Base-by-base conservation (phyloP, 2,113 vertebrate species). In the Chascanopsetta lugubris region DNA sequence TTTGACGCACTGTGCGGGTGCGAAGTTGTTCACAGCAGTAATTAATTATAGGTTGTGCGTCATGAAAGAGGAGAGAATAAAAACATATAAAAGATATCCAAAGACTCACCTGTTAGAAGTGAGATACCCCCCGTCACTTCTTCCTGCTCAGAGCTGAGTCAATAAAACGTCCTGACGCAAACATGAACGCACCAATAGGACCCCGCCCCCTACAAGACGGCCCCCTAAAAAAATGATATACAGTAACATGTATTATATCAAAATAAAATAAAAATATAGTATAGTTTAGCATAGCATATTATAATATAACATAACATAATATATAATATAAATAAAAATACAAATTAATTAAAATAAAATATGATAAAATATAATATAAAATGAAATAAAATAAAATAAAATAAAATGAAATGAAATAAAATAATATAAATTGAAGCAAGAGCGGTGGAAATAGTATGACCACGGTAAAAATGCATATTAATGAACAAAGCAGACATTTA, bases 121-220 rank as follows among this genome's bases (percentile, higher is more conserved):
- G 17, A 6, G 32, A 1, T n/a, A 1, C 20, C 10, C 11, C 4
- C 15, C 3, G 24, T 53, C 2, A 8, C 18, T 3, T 30, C 68
- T 72, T 81, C 74, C 73, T 69, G 64, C n/a, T 78, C 46, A 64
- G 69, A 8, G 8, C 1, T 4, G 10, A 43, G 26, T 18, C 54
- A 40, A 8, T 29, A 65, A 55, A 47, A 54, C 26, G 53, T 40
- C 3, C 8, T 54, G 63, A 77, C 56, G 62, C 47, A 61, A 12
- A 12, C 7, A 18, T 47, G 25, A 18, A 21, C 17, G 17, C 15
- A 13, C 34, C 12, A 38, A 38, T 38, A 38, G 1, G 15, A 38
- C 12, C 12, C 8, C 5, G 29, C 4, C 8, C 29, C 8, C 8
- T n/a, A 38, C 4, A 38, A 38, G 15, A 36, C 8, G 29, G 29